phyloP scores from a whole-genome alignment of 2,113 vertebrate species.

The Gnathonemus echidnorhynchus region DNA sequence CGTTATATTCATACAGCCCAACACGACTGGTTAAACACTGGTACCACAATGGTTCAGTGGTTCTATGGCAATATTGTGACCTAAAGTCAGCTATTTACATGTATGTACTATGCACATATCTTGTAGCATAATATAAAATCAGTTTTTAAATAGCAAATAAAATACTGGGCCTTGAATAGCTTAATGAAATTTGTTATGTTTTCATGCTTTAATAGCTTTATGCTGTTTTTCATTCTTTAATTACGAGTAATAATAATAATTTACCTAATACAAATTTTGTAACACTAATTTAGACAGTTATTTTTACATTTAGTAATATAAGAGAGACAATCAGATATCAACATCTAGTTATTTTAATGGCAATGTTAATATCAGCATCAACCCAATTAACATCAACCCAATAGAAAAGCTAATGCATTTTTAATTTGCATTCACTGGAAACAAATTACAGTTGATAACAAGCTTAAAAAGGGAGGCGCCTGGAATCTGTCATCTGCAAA shows the following conservation, averaged over 20 bases:
- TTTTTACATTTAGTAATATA: not conserved
- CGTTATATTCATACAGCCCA: not conserved
- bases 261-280: not conserved
- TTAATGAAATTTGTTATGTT: not conserved
- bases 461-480: not conserved
- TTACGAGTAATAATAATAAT: not conserved
- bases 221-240: not conserved
- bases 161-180: not conserved
- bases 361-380: not conserved
- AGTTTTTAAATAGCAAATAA: not conserved
- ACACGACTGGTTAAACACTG: not conserved
- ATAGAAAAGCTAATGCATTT: not conserved
- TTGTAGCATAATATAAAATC: not conserved
- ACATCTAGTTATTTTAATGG: not conserved
- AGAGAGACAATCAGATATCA: not conserved
- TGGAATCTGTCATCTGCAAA: not conserved
- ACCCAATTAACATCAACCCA: not conserved
- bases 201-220: not conserved
- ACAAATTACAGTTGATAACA: not conserved
- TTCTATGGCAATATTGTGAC: not conserved
- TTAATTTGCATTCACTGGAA: not conserved
- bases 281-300: not conserved
- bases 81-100: not conserved
- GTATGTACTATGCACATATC: not conserved
- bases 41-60: not conserved